These are phyloP conservation scores for Nerophis lumbriciformis DNA, from an alignment of 2,113 vertebrate genomes.

Conservation along the genomic window DNA sequence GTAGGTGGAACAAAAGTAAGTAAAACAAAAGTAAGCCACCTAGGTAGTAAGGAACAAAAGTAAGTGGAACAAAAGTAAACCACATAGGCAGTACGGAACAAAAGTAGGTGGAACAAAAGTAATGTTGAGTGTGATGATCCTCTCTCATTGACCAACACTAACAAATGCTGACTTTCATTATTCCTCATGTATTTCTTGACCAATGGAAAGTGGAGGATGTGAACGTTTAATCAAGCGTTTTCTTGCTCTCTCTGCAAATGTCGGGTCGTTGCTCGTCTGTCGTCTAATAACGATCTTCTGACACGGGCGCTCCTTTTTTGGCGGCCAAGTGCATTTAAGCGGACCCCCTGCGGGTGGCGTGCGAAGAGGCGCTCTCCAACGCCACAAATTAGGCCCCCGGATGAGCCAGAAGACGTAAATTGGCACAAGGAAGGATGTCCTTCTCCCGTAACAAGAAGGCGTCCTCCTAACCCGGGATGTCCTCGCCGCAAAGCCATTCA, in stretches of 20 bases:
- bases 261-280: too few species aligned
- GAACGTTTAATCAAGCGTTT: background rate
- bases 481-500: conserved; percentile 48
- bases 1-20: too few species aligned
- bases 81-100: too few species aligned
- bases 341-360: conserved; percentile 35
- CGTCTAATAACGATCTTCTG: conserved; percentile 22
- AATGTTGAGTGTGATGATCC: too few species aligned
- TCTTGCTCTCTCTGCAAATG: background rate
- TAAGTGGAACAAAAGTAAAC: too few species aligned
- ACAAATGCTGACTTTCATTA: too few species aligned
- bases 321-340: conserved; percentile 29
- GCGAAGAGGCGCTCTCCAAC: conserved; percentile 40
- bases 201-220: too few species aligned
- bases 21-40: too few species aligned
- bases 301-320: conserved; percentile 20
- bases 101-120: too few species aligned
- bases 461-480: conserved; percentile 45
- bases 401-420: conserved; percentile 61
- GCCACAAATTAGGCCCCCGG: conserved; percentile 64
- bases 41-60: too few species aligned
- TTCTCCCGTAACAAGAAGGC: conserved; percentile 46
- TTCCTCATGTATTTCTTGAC: background rate
- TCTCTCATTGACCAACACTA: too few species aligned
- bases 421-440: conserved; percentile 64